Evolutionary conservation across 1,140 invertebrate genomes (phyloP), one percentile per base, ranked within the genome.

Genomic region (Drosophila bipectinata): DNA sequence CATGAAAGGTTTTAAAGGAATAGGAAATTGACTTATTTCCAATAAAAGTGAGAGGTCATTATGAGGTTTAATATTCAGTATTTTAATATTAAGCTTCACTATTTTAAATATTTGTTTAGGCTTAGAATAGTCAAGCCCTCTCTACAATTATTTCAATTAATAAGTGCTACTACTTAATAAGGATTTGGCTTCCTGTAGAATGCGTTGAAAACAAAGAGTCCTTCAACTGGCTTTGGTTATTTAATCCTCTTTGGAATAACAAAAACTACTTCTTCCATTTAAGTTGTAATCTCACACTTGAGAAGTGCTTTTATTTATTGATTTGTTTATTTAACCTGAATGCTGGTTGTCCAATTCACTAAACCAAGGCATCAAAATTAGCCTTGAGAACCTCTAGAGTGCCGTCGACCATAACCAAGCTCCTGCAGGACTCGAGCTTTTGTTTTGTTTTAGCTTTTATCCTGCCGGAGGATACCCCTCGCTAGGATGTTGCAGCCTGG

Each of bases 321-420:
- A 26, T 55, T 41, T 69, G 39, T 67, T 85, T 60, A 84, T 69
- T 85, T 85, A 15, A 80, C 73, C 82, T 77, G 79, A 47, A 62
- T 76, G 72, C 71, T 48, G 34, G 66, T 49, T 81, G 82, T 87
- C 64, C 81, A 30, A 67, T 81, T 85, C 64, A 67, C 53, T 73
- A 52, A 69, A 57, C 57, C 53, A 76, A 60, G 32, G 56, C 71
- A 73, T 73, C 71, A 49, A 44, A 41, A 45, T 55, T 45, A 54
- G 51, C 12, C 44, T 21, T 30, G 48, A 41, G 52, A 41, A 18
- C 61, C 55, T 74, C 51, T 61, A 57, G 73, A 44, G 63, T 26
- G 34, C 63, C 79, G 28, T 57, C 54, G 64, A 52, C 68, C 61
- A 53, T 69, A 80, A 67, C 59, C 41, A 7, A 15, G 44, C 69